A percentile compares a stretch with the other conserved stretches of the same genome.
Evolutionary conservation across 2,888 invertebrate genomes (phyloP).

Genomic region (Macropis europaea): DNA sequence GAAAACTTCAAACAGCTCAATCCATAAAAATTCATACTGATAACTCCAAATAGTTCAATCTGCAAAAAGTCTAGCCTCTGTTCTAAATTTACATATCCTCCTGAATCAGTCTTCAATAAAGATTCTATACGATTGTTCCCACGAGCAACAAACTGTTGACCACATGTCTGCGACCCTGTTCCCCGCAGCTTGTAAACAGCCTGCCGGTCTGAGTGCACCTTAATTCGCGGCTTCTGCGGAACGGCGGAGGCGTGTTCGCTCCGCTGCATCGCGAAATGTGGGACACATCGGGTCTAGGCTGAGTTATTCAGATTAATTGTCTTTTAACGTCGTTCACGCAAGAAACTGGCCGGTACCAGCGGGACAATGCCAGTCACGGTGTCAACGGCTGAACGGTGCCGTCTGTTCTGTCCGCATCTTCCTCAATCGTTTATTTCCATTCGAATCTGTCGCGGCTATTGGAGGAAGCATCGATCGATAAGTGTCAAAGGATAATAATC

Average conservation of each 20-base stretch:
- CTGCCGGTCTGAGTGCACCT: not conserved
- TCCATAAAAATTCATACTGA: too few relatives aligned
- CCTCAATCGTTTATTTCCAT: conserved; percentile 53
- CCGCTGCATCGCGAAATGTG: conserved; percentile 51
- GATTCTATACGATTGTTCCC: too few relatives aligned
- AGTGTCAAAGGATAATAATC: too few relatives aligned
- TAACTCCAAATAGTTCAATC: too few relatives aligned
- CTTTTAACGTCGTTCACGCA: conserved; percentile 66
- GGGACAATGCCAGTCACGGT: conserved; percentile 67
- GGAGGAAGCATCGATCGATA: conserved; percentile 35
- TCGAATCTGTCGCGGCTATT: conserved; percentile 41
- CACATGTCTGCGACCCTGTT: too few relatives aligned
- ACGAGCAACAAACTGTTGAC: too few relatives aligned
- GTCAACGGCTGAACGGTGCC: conserved; percentile 50
- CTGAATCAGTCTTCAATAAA: too few relatives aligned
- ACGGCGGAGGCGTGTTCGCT: conserved; percentile 10
- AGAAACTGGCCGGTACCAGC: conserved; percentile 37
- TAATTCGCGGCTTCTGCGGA: conserved; percentile 18
- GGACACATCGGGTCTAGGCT: conserved; percentile 65
- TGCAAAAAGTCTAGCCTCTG: too few relatives aligned
- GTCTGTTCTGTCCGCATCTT: conserved; percentile 8
- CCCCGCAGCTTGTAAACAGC: too few relatives aligned
- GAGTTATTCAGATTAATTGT: conserved; percentile 73
- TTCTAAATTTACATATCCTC: too few relatives aligned
- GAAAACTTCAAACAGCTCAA: too few relatives aligned